phyloP scores from a whole-genome alignment of 2,113 vertebrate species.

The Nesogale talazaci region DNA sequence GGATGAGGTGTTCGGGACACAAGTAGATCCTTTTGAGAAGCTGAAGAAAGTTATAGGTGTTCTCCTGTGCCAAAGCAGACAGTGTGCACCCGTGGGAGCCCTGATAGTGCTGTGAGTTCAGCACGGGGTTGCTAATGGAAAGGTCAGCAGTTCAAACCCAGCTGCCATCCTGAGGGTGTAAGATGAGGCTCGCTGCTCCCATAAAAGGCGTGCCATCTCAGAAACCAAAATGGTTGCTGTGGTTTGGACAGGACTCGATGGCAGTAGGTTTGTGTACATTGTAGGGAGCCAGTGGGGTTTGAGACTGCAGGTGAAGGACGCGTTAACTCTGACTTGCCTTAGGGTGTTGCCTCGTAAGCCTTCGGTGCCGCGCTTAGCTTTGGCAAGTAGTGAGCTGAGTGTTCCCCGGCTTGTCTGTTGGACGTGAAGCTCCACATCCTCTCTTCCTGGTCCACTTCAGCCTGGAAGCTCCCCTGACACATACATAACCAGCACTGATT shows the following conservation, averaged over 20 bases:
- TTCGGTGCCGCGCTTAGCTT: no score
- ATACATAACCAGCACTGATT: neutral
- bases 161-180: no score
- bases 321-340: neutral
- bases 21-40: conserved; percentile 16
- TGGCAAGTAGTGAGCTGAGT: neutral
- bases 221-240: no score
- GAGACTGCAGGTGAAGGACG: conserved; percentile 13
- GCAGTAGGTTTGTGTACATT: no score
- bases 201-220: no score
- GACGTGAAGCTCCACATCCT: neutral
- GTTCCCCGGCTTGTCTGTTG: neutral
- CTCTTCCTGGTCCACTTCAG: neutral
- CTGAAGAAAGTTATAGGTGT: neutral
- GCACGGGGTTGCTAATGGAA: no score
- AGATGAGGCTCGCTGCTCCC: no score
- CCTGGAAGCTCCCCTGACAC: neutral
- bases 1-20: conserved; percentile 3
- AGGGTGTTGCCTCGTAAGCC: neutral
- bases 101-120: no score
- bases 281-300: no score
- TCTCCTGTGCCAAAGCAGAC: neutral
- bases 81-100: neutral
- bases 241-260: no score
- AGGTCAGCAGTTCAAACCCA: no score